Conservation (phyloP, 1,140 invertebrate genomes). For the Drosophila simulans region DNA sequence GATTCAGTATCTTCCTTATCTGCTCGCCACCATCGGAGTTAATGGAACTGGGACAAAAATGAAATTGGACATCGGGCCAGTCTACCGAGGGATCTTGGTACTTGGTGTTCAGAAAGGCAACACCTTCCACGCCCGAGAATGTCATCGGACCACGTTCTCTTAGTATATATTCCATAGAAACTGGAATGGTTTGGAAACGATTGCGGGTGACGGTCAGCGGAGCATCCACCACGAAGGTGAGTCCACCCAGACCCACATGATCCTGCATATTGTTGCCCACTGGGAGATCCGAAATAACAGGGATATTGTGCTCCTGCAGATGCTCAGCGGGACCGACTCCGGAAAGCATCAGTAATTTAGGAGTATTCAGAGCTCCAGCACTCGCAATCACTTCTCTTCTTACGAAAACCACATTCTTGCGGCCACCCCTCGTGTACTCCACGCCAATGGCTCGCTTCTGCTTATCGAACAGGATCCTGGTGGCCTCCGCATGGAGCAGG, state of each 20-base stretch:
- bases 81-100: conserved; percentile 90
- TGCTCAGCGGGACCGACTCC: conserved; percentile 94
- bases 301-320: conserved; percentile 90
- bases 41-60: conserved; percentile 92
- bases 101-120: conserved; percentile 93
- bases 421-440: conserved; percentile 89
- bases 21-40: conserved; percentile 92
- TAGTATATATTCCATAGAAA: conserved; percentile 92
- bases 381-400: conserved; percentile 92
- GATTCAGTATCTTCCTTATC: conserved; percentile 90
- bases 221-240: conserved; percentile 92
- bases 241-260: conserved; percentile 90
- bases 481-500: conserved; percentile 91
- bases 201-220: conserved; percentile 91
- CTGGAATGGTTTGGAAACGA: conserved; percentile 90
- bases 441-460: conserved; percentile 91
- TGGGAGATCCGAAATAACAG: conserved; percentile 89
- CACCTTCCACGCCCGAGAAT: conserved; percentile 91
- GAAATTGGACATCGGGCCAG: conserved; percentile 95
- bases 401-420: conserved; percentile 88
- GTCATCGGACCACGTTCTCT: conserved; percentile 93
- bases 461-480: conserved; percentile 89
- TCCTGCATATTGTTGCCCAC: conserved; percentile 93
- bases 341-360: conserved; percentile 95
- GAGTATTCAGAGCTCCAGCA: conserved; percentile 92